These are phyloP conservation scores for Xiphydria camelus DNA, from an alignment of 2,888 invertebrate genomes.

Conservation along the genomic window DNA sequence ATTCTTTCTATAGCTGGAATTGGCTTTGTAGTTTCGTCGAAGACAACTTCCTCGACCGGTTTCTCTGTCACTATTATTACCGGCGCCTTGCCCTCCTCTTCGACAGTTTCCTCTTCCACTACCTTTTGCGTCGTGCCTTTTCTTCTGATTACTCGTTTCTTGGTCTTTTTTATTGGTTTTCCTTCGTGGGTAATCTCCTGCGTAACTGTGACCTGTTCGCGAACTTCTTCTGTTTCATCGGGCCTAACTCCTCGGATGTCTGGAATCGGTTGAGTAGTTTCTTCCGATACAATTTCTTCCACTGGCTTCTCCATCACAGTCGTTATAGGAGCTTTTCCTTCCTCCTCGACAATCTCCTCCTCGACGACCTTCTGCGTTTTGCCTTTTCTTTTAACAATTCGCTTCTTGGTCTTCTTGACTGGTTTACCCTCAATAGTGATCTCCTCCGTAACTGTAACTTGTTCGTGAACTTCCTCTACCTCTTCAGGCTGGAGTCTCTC, in stretches of 20 bases:
- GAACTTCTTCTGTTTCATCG: constrained; percentile 35
- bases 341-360: constrained; percentile 57
- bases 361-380: constrained; percentile 46
- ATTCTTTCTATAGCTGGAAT: constrained; percentile 34
- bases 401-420: constrained; percentile 37
- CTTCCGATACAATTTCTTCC: constrained; percentile 32
- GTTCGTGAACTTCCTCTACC: constrained; percentile 10
- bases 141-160: constrained; percentile 52
- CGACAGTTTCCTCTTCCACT: constrained; percentile 40
- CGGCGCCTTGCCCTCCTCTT: constrained; percentile 48
- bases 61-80: constrained; percentile 52
- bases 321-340: constrained; percentile 43
- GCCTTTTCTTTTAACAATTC: constrained; percentile 48
- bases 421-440: constrained; percentile 17
- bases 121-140: constrained; percentile 47
- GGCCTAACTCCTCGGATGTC: constrained; percentile 31
- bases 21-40: constrained; percentile 23
- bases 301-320: constrained; percentile 29
- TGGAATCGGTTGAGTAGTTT: constrained; percentile 34
- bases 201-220: constrained; percentile 46
- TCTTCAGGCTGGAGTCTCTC: constrained; percentile 35
- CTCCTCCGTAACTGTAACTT: constrained; percentile 24
- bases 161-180: constrained; percentile 42
- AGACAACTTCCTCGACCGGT: constrained; percentile 34
- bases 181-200: constrained; percentile 44